These are phyloP conservation scores for Semaprochilodus insignis DNA, from an alignment of 2,797 vertebrate species.

Conservation along the genomic window DNA sequence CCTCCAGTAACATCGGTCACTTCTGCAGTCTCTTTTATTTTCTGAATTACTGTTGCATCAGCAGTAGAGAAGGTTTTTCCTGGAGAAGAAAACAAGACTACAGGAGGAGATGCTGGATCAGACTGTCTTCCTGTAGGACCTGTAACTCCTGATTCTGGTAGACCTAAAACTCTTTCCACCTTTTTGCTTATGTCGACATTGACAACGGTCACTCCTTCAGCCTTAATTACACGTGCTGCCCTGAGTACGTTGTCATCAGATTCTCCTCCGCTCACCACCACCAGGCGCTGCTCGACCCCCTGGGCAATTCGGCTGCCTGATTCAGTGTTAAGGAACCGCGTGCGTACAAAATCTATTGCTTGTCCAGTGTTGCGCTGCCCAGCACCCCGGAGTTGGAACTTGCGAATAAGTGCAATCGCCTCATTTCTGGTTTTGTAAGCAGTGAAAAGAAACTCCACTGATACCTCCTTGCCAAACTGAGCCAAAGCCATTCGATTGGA, in stretches of 20 bases:
- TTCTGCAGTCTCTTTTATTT: slow-evolving; percentile 28
- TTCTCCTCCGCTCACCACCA: slow-evolving; percentile 77
- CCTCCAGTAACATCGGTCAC: slow-evolving; percentile 54
- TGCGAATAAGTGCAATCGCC: slow-evolving; percentile 56
- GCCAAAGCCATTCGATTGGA: slow-evolving; percentile 81
- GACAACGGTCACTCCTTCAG: slow-evolving; percentile 73
- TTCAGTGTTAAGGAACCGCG: slow-evolving; percentile 69
- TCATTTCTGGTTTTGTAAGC: slow-evolving; percentile 69
- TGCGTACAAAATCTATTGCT: slow-evolving; percentile 71
- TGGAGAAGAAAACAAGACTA: slow-evolving; percentile 48
- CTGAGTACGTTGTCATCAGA: slow-evolving; percentile 69
- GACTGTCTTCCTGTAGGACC: too few species aligned
- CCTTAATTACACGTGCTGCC: slow-evolving; percentile 68
- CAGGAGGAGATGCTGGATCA: background rate
- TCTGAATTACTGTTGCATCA: slow-evolving; percentile 5
- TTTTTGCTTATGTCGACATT: slow-evolving; percentile 67
- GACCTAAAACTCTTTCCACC: accelerated
- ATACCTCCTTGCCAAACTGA: slow-evolving; percentile 71
- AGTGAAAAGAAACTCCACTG: slow-evolving; percentile 79
- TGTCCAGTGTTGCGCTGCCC: slow-evolving; percentile 69
- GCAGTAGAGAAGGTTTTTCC: slow-evolving; percentile 49
- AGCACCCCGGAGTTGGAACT: slow-evolving; percentile 53
- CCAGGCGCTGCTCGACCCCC: slow-evolving; percentile 76
- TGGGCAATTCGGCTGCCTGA: slow-evolving; percentile 74
- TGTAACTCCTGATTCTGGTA: too few species aligned